These are phyloP conservation scores for Callipepla californica DNA, from an alignment of 2,113 vertebrate genomes.

Conservation along the genomic window DNA sequence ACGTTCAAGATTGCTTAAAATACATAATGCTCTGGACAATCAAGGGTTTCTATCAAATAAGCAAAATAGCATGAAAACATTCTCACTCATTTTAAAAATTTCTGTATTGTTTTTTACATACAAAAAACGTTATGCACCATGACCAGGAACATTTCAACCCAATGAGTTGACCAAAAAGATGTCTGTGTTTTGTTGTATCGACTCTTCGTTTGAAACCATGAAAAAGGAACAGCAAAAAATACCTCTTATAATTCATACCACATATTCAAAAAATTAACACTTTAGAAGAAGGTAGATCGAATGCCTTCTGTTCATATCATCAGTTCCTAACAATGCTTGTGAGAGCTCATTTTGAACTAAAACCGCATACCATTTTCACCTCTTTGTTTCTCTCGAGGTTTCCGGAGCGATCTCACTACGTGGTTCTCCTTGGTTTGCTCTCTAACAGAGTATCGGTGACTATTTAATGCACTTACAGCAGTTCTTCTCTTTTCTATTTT, in stretches of 20 bases:
- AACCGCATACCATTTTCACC: conserved; percentile 75
- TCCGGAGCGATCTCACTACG: conserved; percentile 68
- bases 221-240: neutral
- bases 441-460: conserved; percentile 71
- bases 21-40: neutral
- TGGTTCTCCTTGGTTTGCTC: conserved; percentile 78
- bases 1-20: neutral
- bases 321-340: neutral
- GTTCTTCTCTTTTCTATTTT: conserved; percentile 81
- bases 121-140: neutral
- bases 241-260: accelerated
- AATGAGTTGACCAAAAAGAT: neutral
- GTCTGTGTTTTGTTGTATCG: neutral
- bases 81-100: neutral
- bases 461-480: conserved; percentile 75
- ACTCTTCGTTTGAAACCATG: neutral
- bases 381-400: conserved; percentile 65
- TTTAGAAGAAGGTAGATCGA: neutral
- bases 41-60: neutral
- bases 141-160: neutral
- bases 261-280: neutral
- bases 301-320: neutral
- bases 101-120: neutral
- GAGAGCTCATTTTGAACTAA: neutral
- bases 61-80: neutral